Evolutionary conservation across 1,140 invertebrate species (phyloP), one percentile per base, ranked within the genome.

Genomic region (Apis laboriosa): DNA sequence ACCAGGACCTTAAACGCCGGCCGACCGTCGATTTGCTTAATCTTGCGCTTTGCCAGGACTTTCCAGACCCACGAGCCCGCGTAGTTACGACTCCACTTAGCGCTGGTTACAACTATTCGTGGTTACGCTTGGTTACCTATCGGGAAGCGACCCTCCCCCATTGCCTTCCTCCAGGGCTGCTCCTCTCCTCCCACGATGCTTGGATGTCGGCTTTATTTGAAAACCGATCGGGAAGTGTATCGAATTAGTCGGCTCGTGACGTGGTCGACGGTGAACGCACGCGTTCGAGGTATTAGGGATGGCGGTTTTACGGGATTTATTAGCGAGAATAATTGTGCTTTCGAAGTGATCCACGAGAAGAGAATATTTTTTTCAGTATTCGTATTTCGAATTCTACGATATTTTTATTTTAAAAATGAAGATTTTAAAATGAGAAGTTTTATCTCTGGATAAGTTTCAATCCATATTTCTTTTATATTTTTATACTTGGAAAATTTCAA

Each of bases 1-100:
- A 93, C 90, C 91, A 74, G 86, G 87, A 90, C 91, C 90, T 91
- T 90, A 90, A 89, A 89, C 76, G 88, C 82, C 77, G 87, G 43
- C 78, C 88, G 77, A 89, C 88, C 85, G 84, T 85, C 88, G 88
- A 89, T 89, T 89, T 89, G 87, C 88, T 89, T 89, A 89, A 89
- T 89, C 88, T 89, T 87, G 80, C 85, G 87, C 88, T 89, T 88
- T 89, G 75, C 84, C 80, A 86, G 88, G 87, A 89, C 88, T 88
- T 89, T 88, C 84, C 78, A 84, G 78, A 77, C 87, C 83, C 81
- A 77, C 81, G 81, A 43, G 56, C 68, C 67, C 82, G 66, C 80
- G 49, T 73, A 56, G 86, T 88, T 88, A 80, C 86, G 86, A 77
- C 58, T 88, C 87, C 67, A 80, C 79, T 85, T 87, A 71, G 84